Evolutionary conservation across 2,113 vertebrate genomes (phyloP).

Genomic region (Cavia aperea): DNA sequence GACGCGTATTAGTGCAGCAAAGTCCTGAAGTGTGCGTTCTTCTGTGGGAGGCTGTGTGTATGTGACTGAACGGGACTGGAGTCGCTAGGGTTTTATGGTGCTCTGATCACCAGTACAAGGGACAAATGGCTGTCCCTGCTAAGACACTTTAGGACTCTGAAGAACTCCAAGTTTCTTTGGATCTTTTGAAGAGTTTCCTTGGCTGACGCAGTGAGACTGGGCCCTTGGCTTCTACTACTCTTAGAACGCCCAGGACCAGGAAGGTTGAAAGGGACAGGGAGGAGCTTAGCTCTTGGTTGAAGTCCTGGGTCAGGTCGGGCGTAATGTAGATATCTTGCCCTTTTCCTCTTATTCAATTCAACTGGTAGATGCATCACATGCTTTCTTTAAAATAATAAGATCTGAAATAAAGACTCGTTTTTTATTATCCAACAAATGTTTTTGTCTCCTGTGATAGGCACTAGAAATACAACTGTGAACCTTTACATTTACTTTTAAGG

Average conservation of each 20-base stretch:
- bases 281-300: not conserved
- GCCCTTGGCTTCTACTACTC: not conserved
- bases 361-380: not conserved
- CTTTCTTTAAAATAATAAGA: conserved; percentile 3
- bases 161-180: not conserved
- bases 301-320: not conserved
- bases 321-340: not conserved
- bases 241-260: not conserved
- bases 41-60: not conserved
- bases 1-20: not conserved
- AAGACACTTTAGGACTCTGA: not conserved
- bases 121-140: not conserved
- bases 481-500: not conserved
- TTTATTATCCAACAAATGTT: not conserved
- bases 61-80: not conserved
- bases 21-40: not conserved
- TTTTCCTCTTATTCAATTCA: not conserved
- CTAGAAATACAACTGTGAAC: not conserved
- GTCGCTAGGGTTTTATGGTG: not conserved
- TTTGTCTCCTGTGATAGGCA: not conserved
- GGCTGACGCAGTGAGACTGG: not conserved
- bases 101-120: not conserved
- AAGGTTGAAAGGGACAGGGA: not conserved
- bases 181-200: not conserved
- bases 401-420: conserved; percentile 3